Evolutionary conservation across 2,113 vertebrate genomes (phyloP).

Genomic region (Canis aureus): DNA sequence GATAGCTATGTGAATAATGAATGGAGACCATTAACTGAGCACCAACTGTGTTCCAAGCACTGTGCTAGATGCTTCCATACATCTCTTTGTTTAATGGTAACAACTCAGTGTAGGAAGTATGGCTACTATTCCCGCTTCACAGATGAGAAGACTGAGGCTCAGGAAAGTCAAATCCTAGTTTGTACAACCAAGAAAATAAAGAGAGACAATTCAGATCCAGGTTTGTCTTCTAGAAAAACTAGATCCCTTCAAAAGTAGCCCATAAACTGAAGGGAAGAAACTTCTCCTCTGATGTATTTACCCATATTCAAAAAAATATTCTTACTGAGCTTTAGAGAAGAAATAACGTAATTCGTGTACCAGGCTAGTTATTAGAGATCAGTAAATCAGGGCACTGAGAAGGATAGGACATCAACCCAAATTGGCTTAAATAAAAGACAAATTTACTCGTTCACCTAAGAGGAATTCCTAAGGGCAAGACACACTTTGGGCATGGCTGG

Average conservation of each 20-base stretch:
- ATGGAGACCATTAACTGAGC: not conserved
- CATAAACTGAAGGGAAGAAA: not conserved
- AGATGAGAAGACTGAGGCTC: not conserved
- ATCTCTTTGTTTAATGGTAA: not conserved
- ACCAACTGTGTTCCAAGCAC: not conserved
- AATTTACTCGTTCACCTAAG: not conserved
- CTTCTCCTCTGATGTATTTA: not conserved
- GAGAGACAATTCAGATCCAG: not conserved
- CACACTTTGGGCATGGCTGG: not conserved
- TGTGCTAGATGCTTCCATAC: not conserved
- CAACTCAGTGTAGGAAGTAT: no score
- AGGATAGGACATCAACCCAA: not conserved
- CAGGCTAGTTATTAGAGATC: not conserved
- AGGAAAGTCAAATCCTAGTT: not conserved
- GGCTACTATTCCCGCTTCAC: not conserved
- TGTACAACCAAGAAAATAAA: not conserved
- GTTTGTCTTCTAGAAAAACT: not conserved
- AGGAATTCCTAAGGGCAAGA: not conserved
- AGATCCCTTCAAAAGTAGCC: not conserved
- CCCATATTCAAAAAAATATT: not conserved
- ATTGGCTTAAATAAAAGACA: not conserved
- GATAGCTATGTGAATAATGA: not conserved
- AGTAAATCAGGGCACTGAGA: not conserved
- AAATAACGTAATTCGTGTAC: not conserved
- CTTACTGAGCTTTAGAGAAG: not conserved